A percentile compares a stretch with the other conserved stretches of the same genome.
Conservation (phyloP, 2,113 vertebrate species). For the Boleophthalmus pectinirostris region DNA sequence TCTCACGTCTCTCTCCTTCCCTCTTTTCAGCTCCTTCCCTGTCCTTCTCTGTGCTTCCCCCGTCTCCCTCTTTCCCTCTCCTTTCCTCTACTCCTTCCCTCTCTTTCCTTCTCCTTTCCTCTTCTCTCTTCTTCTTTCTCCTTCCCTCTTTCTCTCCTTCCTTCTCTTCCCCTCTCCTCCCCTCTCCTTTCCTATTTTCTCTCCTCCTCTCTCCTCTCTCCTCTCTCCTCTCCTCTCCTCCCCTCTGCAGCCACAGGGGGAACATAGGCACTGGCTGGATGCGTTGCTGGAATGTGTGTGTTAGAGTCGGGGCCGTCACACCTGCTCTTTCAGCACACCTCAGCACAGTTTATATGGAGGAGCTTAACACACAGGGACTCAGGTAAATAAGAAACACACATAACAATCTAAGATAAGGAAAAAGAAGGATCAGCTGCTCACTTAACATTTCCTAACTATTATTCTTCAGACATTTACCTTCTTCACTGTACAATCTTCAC, state of each 20-base stretch:
- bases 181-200: no score
- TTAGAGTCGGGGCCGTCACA: background rate
- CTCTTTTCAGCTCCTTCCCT: no score
- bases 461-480: background rate
- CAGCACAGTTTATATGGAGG: background rate
- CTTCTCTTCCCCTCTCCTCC: no score
- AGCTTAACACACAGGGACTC: background rate
- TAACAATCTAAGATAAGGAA: background rate
- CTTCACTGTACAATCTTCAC: background rate
- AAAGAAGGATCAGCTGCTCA: background rate
- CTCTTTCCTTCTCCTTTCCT: no score
- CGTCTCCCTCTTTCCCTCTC: no score
- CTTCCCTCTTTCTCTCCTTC: slow-evolving; percentile 52
- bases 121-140: no score
- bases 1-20: no score
- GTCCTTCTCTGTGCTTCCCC: no score
- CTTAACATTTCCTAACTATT: no score
- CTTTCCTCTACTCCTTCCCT: no score
- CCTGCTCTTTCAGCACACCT: background rate
- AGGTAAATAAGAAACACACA: background rate
- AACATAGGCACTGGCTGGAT: slow-evolving; percentile 79
- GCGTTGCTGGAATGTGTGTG: slow-evolving; percentile 33
- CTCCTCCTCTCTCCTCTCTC: no score
- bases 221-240: no score
- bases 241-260: slow-evolving; percentile 76